phyloP scores from a whole-genome alignment of 2,888 invertebrate genomes.

The Lysandra bellargus region DNA sequence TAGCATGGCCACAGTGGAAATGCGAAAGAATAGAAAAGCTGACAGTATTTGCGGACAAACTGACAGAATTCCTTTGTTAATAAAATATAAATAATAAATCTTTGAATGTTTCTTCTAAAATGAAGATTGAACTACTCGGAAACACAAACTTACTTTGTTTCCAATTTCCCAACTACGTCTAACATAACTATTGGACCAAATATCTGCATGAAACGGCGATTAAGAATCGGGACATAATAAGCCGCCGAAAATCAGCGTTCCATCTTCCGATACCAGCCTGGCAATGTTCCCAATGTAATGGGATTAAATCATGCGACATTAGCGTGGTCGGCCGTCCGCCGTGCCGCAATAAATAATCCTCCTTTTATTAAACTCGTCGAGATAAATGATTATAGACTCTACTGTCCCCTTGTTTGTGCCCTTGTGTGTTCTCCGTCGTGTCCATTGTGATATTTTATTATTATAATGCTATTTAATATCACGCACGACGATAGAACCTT shows the following conservation, averaged over 20 bases:
- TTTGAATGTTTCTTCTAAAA: too few species aligned
- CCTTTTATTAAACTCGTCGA: constrained; percentile 79
- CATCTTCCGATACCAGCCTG: constrained; percentile 50
- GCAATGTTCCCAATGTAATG: constrained; percentile 74
- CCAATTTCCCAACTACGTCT: too few species aligned
- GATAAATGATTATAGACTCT: constrained; percentile 79
- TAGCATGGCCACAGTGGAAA: too few species aligned
- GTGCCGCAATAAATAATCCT: constrained; percentile 76
- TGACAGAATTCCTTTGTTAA: too few species aligned
- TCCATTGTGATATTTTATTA: constrained; percentile 43
- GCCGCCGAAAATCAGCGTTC: constrained; percentile 30
- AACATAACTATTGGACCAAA: not conserved
- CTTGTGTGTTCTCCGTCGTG: constrained; percentile 40
- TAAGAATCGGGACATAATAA: constrained; percentile 15
- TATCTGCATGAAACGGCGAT: constrained; percentile 10
- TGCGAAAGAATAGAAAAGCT: too few species aligned
- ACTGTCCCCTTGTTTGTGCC: constrained; percentile 63
- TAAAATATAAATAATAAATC: too few species aligned
- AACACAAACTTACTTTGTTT: too few species aligned
- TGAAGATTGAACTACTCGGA: too few species aligned
- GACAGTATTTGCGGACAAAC: too few species aligned
- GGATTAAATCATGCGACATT: constrained; percentile 79
- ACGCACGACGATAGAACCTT: not conserved
- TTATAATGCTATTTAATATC: constrained; percentile 14
- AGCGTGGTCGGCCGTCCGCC: constrained; percentile 50